These are phyloP conservation scores for Chloroceryle amazona DNA, from an alignment of 2,797 vertebrate genomes.

Conservation along the genomic window DNA sequence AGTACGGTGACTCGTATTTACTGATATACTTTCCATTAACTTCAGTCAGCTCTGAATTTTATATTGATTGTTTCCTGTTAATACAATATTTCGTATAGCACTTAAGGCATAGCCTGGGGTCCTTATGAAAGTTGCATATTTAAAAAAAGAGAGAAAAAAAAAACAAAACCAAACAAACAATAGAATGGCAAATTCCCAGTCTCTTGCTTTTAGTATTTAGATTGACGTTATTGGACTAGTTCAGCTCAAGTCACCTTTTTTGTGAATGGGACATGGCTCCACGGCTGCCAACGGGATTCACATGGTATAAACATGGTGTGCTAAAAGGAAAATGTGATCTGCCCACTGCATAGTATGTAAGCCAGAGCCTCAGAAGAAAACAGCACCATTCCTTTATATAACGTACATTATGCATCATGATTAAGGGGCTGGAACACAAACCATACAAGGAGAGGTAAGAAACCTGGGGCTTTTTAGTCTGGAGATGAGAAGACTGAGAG, in stretches of 20 bases:
- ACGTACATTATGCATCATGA: constrained; percentile 2
- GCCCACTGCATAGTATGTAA: rapidly evolving
- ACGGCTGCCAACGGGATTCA: rapidly evolving
- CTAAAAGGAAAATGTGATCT: not conserved
- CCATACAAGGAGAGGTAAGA: too few species aligned
- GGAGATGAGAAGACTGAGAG: too few species aligned
- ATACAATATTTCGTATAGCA: not conserved
- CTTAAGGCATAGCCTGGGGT: not conserved
- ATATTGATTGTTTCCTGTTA: not conserved
- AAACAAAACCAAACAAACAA: not conserved
- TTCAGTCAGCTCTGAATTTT: not conserved
- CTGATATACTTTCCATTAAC: not conserved
- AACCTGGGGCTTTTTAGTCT: too few species aligned
- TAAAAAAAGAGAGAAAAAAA: not conserved
- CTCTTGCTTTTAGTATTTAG: not conserved
- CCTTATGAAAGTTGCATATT: not conserved
- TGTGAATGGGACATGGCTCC: not conserved
- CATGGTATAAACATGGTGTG: rapidly evolving
- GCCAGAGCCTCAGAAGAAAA: not conserved
- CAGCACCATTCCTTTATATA: not conserved
- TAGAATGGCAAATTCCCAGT: not conserved
- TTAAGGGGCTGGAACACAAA: too few species aligned
- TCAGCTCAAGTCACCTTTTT: not conserved
- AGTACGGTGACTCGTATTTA: not conserved
- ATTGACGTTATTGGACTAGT: rapidly evolving